Conservation (phyloP, 1,140 invertebrate species). For the Drosophila repletoides region DNA sequence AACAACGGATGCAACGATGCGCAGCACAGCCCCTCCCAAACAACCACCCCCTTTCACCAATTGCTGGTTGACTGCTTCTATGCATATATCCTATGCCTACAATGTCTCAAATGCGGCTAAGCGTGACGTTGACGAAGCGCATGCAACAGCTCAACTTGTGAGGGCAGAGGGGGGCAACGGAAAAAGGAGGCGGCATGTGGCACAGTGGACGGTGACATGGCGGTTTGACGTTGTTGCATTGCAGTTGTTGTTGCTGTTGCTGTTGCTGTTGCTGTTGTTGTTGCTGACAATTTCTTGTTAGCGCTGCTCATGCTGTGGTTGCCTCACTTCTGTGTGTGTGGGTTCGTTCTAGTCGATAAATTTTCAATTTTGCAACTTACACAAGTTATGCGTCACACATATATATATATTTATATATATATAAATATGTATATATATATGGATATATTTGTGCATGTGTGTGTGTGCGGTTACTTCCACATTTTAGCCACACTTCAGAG, state of each 20-base stretch:
- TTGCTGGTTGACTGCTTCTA: constrained; percentile 5
- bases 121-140: constrained; percentile 75
- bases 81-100: constrained; percentile 52
- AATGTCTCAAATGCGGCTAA: constrained; percentile 71
- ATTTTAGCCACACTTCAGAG: constrained; percentile 71
- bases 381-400: constrained; percentile 16
- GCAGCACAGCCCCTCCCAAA: background rate
- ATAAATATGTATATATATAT: constrained; percentile 3
- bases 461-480: constrained; percentile 46
- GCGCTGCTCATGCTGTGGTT: constrained; percentile 60
- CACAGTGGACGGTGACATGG: constrained; percentile 21
- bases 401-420: constrained; percentile 7
- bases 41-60: background rate
- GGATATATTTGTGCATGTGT: constrained; percentile 6
- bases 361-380: constrained; percentile 68
- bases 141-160: constrained; percentile 75
- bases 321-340: constrained; percentile 34
- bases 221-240: constrained; percentile 30
- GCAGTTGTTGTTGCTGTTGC: constrained; percentile 22
- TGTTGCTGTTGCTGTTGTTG: constrained; percentile 28
- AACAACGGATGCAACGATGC: constrained; percentile 1
- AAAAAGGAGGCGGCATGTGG: background rate
- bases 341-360: constrained; percentile 73
- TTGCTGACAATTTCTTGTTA: constrained; percentile 79
- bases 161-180: background rate